Evolutionary conservation across 2,888 invertebrate genomes (phyloP), one percentile per base, ranked within the genome.

Genomic region (Harpagoxenus sublaevis): DNA sequence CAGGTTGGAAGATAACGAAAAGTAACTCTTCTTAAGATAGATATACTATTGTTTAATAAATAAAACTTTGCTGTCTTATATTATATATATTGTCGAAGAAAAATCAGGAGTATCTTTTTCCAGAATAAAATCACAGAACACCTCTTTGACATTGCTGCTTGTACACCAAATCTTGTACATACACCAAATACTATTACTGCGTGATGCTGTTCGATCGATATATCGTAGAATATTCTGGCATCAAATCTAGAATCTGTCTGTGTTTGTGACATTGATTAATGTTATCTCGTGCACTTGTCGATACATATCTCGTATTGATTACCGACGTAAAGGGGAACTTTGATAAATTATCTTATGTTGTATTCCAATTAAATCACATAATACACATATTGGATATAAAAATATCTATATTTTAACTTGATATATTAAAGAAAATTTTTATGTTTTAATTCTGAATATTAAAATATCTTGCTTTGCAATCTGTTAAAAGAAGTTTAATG

Each of bases 211-310:
- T 15, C 6, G 15, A 70, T 31, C 35, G 4, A 77, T 45, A 39
- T 23, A 45, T 23, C 0, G 3, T 23, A 60, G 18, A 35, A 66
- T 39, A 53, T 78, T 70, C 35, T 51, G 8, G 15, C 18, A 18
- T 70, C 28, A 57, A 70, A 70, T 79, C 23, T 60, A 23, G 23
- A 78, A 68, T 39, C 35, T 70, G 28, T 18, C 3, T 55, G 57
- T 57, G 12, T 35, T 70, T 9, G 35, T 35, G 71, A 60, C 45
- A 79, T 70, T 78, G 66, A 78, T 78, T 79, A 70, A 70, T 53
- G 66, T 66, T 66, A 78, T 35, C 70, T 68, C 23, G 28, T 70
- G 35, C 18, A n/a, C n/a, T 48, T 70, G 71, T 35, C 57, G 78
- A 57, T 79, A 70, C 18, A 3, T 70, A 60, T 23, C 18, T 57